Base-by-base conservation (phyloP, 2,113 vertebrate genomes). In the Morone saxatilis region DNA sequence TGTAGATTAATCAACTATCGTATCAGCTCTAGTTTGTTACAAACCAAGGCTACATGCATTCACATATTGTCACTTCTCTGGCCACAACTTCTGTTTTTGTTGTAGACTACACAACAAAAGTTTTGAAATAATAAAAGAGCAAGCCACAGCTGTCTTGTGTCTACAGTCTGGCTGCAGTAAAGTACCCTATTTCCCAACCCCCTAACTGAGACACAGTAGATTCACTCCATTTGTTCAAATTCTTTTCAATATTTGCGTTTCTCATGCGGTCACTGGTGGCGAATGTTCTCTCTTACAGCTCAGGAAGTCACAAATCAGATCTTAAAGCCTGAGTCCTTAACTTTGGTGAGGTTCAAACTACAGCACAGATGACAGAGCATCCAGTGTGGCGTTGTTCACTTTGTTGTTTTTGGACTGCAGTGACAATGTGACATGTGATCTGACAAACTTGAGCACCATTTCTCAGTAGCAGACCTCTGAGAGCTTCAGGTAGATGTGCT, bases 261-360 rank as follows among this genome's bases (percentile, higher is more conserved):
- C 86, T 76, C 77, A 51, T 69, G 38, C 12, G 62, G 31, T 73
- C 72, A 41, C 71, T 72, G 40, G 60, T 73, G 50, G 57, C 67
- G 45, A 56, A 66, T 38, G 60, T 59, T 74, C 38, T 47, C 57
- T 72, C 38, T 69, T 22, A 6, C 40, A n/a, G 40, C 77, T 83
- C 88, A 86, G 89, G 83, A 86, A 90, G 81, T 86, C 80, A 86
- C 89, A 86, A 84, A 90, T 90, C 89, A 86, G 25, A 76, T 40
- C 2, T 51, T 60, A 60, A 79, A 76, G 65, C 66, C 7, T 14
- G 16, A 53, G 47, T 82, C 76, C 66, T 65, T 36, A 41, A n/a
- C 36, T 36, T 65, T 51, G 54, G 48, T 78, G 53, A 38, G 57
- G 57, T 25, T 62, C 11, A 76, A 0, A 45, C 56, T 60, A 1